Conservation (phyloP, 35 echinoderm and acorn worm species). For the Ophioderma brevispina region DNA sequence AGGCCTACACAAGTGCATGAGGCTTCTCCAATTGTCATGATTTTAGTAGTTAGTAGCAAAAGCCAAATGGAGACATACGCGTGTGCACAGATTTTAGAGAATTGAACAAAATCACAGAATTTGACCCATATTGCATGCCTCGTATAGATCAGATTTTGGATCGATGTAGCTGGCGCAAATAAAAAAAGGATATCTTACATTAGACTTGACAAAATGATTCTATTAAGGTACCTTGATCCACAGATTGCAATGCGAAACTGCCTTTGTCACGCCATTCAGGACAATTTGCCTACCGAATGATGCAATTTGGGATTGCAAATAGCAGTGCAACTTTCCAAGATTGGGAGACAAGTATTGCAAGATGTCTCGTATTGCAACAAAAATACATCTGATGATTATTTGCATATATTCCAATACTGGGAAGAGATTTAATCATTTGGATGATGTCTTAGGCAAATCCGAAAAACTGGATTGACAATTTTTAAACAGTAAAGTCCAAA, state of each 20-base stretch:
- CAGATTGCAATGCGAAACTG: conserved; percentile 14
- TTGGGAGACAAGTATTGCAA: conserved; percentile 35
- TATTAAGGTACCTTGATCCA: conserved; percentile 36
- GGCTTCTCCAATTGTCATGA: conserved; percentile 42
- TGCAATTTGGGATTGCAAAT: conserved; percentile 50
- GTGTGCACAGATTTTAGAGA: not conserved
- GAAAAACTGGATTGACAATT: conserved; percentile 37
- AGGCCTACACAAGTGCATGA: conserved; percentile 9
- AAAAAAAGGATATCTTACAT: conserved; percentile 37
- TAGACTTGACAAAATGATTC: conserved; percentile 51
- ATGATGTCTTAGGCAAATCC: conserved; percentile 5
- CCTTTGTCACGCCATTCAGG: conserved; percentile 42
- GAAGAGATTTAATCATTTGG: conserved; percentile 28
- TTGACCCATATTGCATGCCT: conserved; percentile 54
- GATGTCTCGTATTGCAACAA: not conserved
- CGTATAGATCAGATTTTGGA: conserved; percentile 38
- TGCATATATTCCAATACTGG: not conserved
- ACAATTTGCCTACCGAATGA: conserved; percentile 14
- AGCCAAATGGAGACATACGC: conserved; percentile 29
- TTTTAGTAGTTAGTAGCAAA: no score
- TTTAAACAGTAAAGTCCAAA: conserved; percentile 46
- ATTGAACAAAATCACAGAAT: conserved; percentile 23
- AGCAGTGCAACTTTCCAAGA: conserved; percentile 11
- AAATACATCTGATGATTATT: conserved; percentile 61
- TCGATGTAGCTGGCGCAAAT: conserved; percentile 24